These are phyloP conservation scores for Hypena proboscidalis DNA, from an alignment of 2,888 invertebrate genomes.

Conservation along the genomic window DNA sequence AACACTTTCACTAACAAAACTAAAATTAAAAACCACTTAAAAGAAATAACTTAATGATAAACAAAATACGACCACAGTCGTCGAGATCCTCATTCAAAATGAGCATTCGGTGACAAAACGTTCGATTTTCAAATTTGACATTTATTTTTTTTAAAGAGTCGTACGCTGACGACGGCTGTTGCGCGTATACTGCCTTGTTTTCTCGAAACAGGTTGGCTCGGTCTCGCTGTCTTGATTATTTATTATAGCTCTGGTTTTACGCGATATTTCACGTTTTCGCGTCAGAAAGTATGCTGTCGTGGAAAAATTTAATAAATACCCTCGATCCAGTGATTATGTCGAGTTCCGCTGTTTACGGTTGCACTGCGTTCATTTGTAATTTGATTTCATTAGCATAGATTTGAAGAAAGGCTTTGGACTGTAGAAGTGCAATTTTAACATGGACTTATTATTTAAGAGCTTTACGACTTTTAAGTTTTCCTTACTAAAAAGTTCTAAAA, in stretches of 20 bases:
- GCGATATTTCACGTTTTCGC: slow-evolving; percentile 51
- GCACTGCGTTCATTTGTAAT: not conserved
- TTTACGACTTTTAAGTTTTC: no score
- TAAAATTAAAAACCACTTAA: slow-evolving; percentile 38
- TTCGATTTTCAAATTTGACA: slow-evolving; percentile 41
- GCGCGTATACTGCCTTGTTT: slow-evolving; percentile 66
- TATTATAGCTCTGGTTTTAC: slow-evolving; percentile 55
- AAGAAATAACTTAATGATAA: slow-evolving; percentile 17
- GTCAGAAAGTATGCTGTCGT: slow-evolving; percentile 65
- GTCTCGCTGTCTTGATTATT: slow-evolving; percentile 66
- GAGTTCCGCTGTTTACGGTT: slow-evolving; percentile 27
- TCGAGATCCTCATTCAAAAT: slow-evolving; percentile 34
- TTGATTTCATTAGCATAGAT: slow-evolving; percentile 4
- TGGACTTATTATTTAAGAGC: no score
- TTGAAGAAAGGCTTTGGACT: not conserved
- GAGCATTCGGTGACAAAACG: slow-evolving; percentile 32
- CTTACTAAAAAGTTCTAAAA: no score
- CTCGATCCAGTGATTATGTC: slow-evolving; percentile 34
- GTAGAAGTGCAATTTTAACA: no score
- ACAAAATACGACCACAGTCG: slow-evolving; percentile 34
- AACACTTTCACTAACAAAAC: slow-evolving; percentile 73
- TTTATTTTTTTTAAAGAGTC: slow-evolving; percentile 35
- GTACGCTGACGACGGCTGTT: slow-evolving; percentile 51
- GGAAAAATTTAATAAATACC: slow-evolving; percentile 62
- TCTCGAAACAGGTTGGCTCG: slow-evolving; percentile 68